Conservation (phyloP, 2,888 invertebrate genomes). For the Brachyptera risi region DNA sequence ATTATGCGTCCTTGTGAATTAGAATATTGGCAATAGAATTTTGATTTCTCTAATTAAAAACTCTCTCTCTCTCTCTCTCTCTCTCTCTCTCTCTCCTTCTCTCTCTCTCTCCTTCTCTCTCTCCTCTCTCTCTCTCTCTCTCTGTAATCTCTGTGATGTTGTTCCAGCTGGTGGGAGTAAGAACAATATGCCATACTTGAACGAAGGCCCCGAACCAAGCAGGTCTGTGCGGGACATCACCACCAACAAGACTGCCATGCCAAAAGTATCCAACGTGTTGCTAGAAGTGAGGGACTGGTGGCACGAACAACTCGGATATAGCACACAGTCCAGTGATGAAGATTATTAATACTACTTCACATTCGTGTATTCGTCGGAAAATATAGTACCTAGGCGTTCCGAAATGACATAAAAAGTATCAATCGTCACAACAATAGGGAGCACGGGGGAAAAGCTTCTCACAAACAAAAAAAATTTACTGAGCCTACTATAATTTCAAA, state of each 20-base stretch:
- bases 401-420: no score
- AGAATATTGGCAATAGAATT: no score
- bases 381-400: no score
- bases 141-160: no score
- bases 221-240: conserved; percentile 47
- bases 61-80: background rate
- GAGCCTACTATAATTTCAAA: no score
- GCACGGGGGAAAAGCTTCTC: no score
- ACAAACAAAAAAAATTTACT: no score
- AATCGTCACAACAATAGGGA: no score
- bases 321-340: conserved; percentile 58
- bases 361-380: no score
- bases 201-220: conserved; percentile 44
- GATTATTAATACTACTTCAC: conserved; percentile 43
- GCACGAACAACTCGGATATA: conserved; percentile 68
- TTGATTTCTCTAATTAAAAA: no score
- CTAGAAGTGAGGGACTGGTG: conserved; percentile 82
- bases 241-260: conserved; percentile 45
- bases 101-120: background rate
- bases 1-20: no score
- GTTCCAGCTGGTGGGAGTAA: conserved; percentile 46
- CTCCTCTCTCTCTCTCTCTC: background rate
- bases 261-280: conserved; percentile 55
- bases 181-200: conserved; percentile 51
- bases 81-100: background rate